Evolutionary conservation across 2,113 vertebrate species (phyloP), one percentile per base, ranked within the genome.

Genomic region (Rhadina sibilatrix): DNA sequence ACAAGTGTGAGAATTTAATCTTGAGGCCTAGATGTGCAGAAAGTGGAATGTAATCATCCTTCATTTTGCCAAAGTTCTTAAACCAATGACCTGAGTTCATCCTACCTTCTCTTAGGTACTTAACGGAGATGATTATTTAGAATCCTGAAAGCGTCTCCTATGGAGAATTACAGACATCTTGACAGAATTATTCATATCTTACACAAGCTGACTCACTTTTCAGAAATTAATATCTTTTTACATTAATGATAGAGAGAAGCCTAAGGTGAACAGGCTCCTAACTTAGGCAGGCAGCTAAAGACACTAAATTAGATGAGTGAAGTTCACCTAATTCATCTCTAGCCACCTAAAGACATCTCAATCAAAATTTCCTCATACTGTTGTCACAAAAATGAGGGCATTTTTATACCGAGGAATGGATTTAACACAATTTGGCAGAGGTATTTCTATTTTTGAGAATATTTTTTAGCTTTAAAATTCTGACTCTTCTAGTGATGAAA

Each of bases 101-200:
- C 42, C 30, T 35, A 68, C 35, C 18, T 82, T 87, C 44, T 71
- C 25, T 44, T 68, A 52, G 56, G 7, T 76, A 79, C 19, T 87
- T 82, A 87, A 79, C 0, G 0, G 44, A 87, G 47, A 47, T 38
- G 93, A 88, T 49, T 90, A 81, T 81, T 89, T 68, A 64, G 69
- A 79, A 87, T 15, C 9, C 38, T 78, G 38, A 80, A 83, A 86
- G 13, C 9, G 18, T 80, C 40, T 75, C 35, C 71, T 64, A 8
- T 33, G 52, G 38, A 74, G 31, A 75, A 5, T 59, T 91, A 22
- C 10, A 82, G 74, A 60, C n/a, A 68, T 44, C 56, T 49, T 89
- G 84, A 89, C 50, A 91, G n/a, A 89, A 91, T 91, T 76, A 91
- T 94, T 93, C 12, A 71, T 82, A 31, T 79, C 49, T 79, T 79